These are phyloP conservation scores for Propithecus deckenii DNA, from an alignment of 2,797 vertebrate genomes.

Conservation along the genomic window DNA sequence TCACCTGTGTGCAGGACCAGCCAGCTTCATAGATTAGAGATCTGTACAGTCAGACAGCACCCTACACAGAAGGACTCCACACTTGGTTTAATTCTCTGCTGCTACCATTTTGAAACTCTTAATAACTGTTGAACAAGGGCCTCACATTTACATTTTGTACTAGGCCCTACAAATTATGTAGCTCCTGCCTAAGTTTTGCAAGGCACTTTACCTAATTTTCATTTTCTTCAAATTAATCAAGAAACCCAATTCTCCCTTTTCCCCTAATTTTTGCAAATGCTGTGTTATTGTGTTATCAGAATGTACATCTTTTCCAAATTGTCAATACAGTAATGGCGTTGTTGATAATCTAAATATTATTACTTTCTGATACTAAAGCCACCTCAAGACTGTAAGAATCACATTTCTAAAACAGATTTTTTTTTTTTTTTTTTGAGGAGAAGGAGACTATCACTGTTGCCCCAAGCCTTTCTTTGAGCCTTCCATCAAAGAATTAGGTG, in stretches of 20 bases:
- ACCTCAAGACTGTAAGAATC: neutral
- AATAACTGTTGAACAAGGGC: neutral
- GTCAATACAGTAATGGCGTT: neutral
- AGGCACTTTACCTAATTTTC: neutral
- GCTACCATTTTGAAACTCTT: neutral
- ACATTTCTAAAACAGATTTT: neutral
- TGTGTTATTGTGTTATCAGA: neutral
- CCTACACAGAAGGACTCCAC: neutral
- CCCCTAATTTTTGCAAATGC: neutral
- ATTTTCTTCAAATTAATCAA: neutral
- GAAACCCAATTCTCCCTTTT: neutral
- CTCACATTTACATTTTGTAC: neutral
- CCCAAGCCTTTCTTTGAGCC: neutral
- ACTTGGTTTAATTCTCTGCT: neutral
- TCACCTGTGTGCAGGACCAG: neutral
- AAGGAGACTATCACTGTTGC: neutral
- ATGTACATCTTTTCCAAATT: neutral
- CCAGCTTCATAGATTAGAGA: too few relatives aligned
- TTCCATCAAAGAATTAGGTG: neutral
- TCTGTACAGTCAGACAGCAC: accelerated
- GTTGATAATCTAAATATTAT: neutral
- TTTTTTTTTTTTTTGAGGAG: neutral
- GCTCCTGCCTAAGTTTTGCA: neutral
- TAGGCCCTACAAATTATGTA: neutral
- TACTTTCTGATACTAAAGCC: neutral